Percentiles rank a stretch among this genome's conserved stretches.
Evolutionary conservation across 1,140 invertebrate species (phyloP).

Genomic region (Prorops nasuta): DNA sequence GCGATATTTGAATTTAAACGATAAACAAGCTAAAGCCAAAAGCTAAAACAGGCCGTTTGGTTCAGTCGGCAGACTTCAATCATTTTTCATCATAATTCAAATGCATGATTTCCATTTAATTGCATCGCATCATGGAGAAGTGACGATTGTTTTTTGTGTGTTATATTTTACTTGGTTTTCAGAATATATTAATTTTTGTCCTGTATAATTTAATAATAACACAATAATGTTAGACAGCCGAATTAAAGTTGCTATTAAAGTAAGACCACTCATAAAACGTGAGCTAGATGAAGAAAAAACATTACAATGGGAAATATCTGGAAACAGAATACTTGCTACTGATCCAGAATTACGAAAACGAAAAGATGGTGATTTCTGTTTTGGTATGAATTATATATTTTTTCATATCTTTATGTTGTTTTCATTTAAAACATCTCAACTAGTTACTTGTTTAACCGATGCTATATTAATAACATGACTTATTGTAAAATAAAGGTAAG

Average conservation of each 20-base stretch:
- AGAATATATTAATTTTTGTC: too few species aligned
- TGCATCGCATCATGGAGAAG: too few species aligned
- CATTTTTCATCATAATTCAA: too few species aligned
- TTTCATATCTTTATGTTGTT: background rate
- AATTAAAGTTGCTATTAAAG: conserved; percentile 74
- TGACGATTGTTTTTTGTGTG: too few species aligned
- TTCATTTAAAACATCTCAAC: background rate
- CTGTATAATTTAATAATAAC: too few species aligned
- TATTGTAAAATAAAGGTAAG: too few species aligned
- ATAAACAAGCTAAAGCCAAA: too few species aligned
- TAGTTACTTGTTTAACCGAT: background rate
- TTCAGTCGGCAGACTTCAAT: too few species aligned
- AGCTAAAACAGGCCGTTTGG: too few species aligned
- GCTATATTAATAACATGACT: conserved; percentile 1
- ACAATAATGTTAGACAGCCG: conserved; percentile 60
- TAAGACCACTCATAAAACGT: conserved; percentile 67
- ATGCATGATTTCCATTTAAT: too few species aligned
- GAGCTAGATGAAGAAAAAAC: conserved; percentile 62
- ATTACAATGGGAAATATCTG: conserved; percentile 64
- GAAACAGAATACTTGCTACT: conserved; percentile 61
- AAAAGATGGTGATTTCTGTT: conserved; percentile 50
- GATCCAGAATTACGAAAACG: conserved; percentile 49
- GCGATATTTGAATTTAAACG: too few species aligned
- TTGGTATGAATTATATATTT: conserved; percentile 47
- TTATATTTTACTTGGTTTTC: too few species aligned